Base-by-base conservation (phyloP, 2,113 vertebrate species). In the Burhinus bistriatus region DNA sequence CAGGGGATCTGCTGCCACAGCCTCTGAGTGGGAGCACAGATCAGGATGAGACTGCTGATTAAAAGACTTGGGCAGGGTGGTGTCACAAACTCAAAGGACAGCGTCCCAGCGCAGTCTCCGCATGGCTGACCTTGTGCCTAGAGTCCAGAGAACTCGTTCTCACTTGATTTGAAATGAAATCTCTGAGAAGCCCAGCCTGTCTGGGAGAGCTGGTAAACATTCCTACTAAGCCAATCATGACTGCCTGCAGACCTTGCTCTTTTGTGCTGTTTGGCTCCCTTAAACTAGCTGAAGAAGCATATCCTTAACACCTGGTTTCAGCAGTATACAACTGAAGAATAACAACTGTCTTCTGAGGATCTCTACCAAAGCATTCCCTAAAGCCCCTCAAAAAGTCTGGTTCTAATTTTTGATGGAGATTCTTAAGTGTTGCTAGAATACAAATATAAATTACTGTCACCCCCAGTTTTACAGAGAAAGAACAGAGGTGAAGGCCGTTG, bases 31-130 rank as follows among this genome's bases (percentile, higher is more conserved):
- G 12, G 22, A 85, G 15, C 17, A 34, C 9, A 15, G 18, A 1
- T 17, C 9, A 1, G 19, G 54, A 12, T 52, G 66, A 80, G 12
- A 7, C n/a, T 34, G 17, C 20, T 40, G 42, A 52, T 59, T n/a
- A 23, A 47, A 65, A 62, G 15, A 30, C 8, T 17, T 26, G 49
- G 18, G 34, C 54, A 54, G 21, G 7, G 23, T 65, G 18, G 36
- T 65, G 54, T 72, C 26, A 59, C 20, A 26, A 20, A 47, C 30
- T 52, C 27, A 29, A 15, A 66, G n/a, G 40, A 36, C 9, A 1
- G 6, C 45, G 29, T 27, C 6, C 11, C 0, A 0, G 16, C 11
- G 81, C 45, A 38, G 17, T 21, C 49, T 92, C n/a, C 4, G 3
- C 6, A 3, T 15, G 45, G 29, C 19, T 91, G 55, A 23, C 8